Evolutionary conservation across 2,888 invertebrate genomes (phyloP).

Genomic region (Micoletzkya japonica): DNA sequence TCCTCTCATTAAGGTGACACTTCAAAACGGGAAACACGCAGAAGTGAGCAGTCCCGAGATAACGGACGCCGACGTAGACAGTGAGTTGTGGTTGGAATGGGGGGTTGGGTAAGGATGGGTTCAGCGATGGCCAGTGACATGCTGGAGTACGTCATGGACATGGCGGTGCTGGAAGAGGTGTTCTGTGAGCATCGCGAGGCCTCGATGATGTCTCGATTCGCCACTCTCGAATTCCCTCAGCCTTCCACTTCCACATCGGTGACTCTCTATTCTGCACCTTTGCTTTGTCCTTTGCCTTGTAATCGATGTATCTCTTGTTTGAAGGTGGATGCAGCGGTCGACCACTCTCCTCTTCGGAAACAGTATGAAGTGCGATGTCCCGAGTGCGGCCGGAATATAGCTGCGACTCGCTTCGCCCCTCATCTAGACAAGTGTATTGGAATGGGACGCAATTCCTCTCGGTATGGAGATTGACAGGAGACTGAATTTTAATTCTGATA

Average conservation of each 20-base stretch:
- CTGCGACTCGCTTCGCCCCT: slow-evolving; percentile 44
- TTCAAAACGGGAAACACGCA: no score
- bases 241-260: slow-evolving; percentile 10
- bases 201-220: slow-evolving; percentile 15
- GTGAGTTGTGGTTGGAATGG: no score
- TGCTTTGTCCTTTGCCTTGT: not conserved
- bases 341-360: slow-evolving; percentile 12
- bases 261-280: not conserved
- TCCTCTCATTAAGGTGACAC: no score
- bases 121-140: slow-evolving; percentile 20
- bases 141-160: slow-evolving; percentile 21
- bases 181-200: slow-evolving; percentile 24
- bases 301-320: no score
- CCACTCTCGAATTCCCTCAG: slow-evolving; percentile 6
- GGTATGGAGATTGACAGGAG: no score
- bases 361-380: slow-evolving; percentile 30
- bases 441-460: slow-evolving; percentile 41
- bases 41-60: no score
- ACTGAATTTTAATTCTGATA: no score
- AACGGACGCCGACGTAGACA: no score
- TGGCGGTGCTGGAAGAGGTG: slow-evolving; percentile 15
- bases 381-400: slow-evolving; percentile 37
- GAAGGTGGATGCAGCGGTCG: no score
- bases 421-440: slow-evolving; percentile 50
- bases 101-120: not conserved